Percentiles rank a stretch among this genome's conserved stretches.
Evolutionary conservation across 1,140 invertebrate species (phyloP).

Genomic region (Drosophila ananassae): DNA sequence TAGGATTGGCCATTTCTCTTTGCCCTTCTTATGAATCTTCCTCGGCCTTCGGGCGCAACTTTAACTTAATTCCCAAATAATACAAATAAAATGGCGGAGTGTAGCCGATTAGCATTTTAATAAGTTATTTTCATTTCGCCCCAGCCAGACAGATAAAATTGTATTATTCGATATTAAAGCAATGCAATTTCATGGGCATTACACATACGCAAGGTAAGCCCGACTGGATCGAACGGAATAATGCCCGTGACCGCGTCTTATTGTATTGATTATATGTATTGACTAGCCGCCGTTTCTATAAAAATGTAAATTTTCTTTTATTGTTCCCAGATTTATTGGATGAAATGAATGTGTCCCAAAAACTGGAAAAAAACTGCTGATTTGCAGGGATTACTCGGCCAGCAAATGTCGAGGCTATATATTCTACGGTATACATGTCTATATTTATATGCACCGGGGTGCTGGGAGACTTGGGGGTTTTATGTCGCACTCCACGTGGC

Average conservation of each 20-base stretch:
- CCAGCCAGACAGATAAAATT: conserved; percentile 27
- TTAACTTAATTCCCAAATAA: conserved; percentile 13
- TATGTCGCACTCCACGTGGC: conserved; percentile 67
- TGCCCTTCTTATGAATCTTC: conserved; percentile 4
- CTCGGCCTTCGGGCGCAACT: conserved; percentile 9
- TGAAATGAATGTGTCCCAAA: conserved; percentile 41
- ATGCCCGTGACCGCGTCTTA: conserved; percentile 8
- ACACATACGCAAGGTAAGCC: conserved; percentile 48
- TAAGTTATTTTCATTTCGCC: conserved; percentile 46
- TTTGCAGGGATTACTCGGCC: conserved; percentile 58
- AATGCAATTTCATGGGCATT: conserved; percentile 47
- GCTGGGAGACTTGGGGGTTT: conserved; percentile 37
- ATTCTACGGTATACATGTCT: conserved; percentile 25
- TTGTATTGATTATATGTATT: conserved; percentile 58
- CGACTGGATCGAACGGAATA: conserved; percentile 36
- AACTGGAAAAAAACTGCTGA: conserved; percentile 64
- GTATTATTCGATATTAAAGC: conserved; percentile 31
- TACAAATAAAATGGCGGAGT: conserved; percentile 22
- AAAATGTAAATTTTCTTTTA: conserved; percentile 76
- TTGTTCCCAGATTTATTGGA: conserved; percentile 72
- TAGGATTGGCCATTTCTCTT: neutral
- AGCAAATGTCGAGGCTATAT: conserved; percentile 49
- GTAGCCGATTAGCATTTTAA: conserved; percentile 61
- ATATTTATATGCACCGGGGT: conserved; percentile 13
- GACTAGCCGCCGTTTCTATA: conserved; percentile 35